A percentile compares a stretch with the other conserved stretches of the same genome.
phyloP scores from a whole-genome alignment of 2,888 invertebrate genomes.

The Tenthredo notha region DNA sequence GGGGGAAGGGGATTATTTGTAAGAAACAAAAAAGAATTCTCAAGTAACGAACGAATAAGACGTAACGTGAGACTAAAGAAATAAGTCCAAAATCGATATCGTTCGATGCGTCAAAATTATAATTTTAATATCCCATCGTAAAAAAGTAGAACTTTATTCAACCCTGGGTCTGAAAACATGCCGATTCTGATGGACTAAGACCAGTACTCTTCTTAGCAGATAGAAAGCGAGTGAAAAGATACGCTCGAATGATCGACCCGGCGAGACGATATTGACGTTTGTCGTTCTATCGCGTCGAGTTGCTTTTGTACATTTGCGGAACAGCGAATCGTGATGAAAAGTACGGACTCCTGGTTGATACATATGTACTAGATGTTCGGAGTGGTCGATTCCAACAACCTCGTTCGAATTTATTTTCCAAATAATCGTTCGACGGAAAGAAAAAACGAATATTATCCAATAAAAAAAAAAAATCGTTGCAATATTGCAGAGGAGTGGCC shows the following conservation, averaged over 20 bases:
- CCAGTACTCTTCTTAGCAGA: not conserved
- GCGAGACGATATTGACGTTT: slow-evolving; percentile 34
- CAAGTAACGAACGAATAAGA: no score
- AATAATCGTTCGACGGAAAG: not conserved
- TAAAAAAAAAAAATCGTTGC: not conserved
- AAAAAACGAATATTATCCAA: not conserved
- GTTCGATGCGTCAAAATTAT: not conserved
- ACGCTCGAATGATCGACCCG: slow-evolving; percentile 18
- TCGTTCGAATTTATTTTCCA: not conserved
- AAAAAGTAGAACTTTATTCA: not conserved
- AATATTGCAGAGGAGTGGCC: not conserved
- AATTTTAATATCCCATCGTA: not conserved
- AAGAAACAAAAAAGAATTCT: not conserved
- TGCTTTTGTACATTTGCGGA: slow-evolving; percentile 28
- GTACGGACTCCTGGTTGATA: not conserved
- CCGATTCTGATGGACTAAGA: not conserved
- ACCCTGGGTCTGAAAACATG: not conserved
- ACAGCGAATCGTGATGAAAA: slow-evolving; percentile 22
- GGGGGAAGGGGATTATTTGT: not conserved
- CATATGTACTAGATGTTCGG: not conserved
- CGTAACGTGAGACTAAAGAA: not conserved
- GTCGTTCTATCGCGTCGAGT: slow-evolving; percentile 7
- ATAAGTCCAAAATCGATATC: not conserved
- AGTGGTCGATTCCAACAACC: not conserved
- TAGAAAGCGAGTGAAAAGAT: slow-evolving; percentile 30